Conservation (phyloP, 2,797 vertebrate genomes). For the Lagocephalus sceleratus region DNA sequence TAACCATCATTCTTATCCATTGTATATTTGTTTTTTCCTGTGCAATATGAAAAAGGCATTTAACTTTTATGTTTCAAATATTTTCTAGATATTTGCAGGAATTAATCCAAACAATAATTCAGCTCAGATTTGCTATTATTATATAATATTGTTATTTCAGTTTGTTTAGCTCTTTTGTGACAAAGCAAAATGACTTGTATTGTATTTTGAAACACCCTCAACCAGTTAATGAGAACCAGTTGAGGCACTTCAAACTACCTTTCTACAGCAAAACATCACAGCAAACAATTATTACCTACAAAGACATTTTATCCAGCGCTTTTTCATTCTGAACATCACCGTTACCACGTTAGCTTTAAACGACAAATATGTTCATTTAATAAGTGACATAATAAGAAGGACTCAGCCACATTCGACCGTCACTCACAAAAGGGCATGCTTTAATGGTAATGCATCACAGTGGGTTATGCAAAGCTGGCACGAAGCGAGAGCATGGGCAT, state of each 20-base stretch:
- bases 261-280: conserved; percentile 52
- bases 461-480: conserved; percentile 5
- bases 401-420: no score
- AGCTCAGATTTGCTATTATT: neutral
- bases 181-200: conserved; percentile 1
- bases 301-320: conserved; percentile 72
- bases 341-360: conserved; percentile 71
- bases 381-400: conserved; percentile 1
- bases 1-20: no score
- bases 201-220: conserved; percentile 2
- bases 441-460: no score
- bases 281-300: conserved; percentile 66
- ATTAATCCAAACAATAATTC: neutral
- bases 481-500: neutral
- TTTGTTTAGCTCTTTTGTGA: conserved; percentile 25
- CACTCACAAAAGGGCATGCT: no score
- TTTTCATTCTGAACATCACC: conserved; percentile 72
- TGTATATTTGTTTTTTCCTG: no score
- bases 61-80: no score
- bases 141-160: no score
- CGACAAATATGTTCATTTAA: conserved; percentile 30
- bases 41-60: no score
- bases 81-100: no score
- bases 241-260: neutral
- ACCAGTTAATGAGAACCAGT: conserved; percentile 8